Evolutionary conservation across 2,113 vertebrate species (phyloP), one percentile per base, ranked within the genome.

Genomic region (Addax nasomaculatus): DNA sequence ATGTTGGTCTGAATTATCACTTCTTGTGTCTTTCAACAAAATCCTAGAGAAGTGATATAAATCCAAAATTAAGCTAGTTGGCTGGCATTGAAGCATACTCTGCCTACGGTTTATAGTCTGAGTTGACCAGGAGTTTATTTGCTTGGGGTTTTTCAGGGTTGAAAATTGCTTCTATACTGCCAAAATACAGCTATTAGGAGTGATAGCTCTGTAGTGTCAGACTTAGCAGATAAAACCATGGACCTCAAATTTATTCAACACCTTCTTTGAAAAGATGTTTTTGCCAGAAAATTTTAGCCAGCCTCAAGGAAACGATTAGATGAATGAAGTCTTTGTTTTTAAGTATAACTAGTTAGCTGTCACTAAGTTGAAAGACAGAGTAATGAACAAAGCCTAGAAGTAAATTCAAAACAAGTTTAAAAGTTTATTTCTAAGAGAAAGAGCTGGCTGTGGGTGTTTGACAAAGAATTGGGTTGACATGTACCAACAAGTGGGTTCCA

Each of bases 211-310:
- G 9, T n/a, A 64, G 29, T 90, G 16, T 30, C 85, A 97, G 39
- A 80, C 25, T 87, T 87, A 55, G 45, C 79, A 94, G 36, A 36
- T 85, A 86, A 86, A 45, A 29, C 36, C 21, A 60, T 79, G 79
- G 29, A 23, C 93, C 57, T 39, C 60, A 79, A 51, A 78, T 47
- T 80, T 92, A 70, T 83, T 57, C 70, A 86, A 87, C 49, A 89
- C 33, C 62, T 76, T 93, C 81, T 92, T 87, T 89, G 43, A 70
- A 80, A 67, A 96, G 14, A 70, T 78, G 16, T 33, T 91, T 45
- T 93, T 97, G 5, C 70, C 58, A 84, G 73, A 95, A 95, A 92
- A 94, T 64, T 55, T 25, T 64, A 92, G 58, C 7, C 62, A 84
- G 21, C 51, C n/a, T 92, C 13, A 47, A 93, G 7, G 62, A 70